Evolutionary conservation across 2,113 vertebrate species (phyloP), one percentile per base, ranked within the genome.

Genomic region (Megalops atlanticus): DNA sequence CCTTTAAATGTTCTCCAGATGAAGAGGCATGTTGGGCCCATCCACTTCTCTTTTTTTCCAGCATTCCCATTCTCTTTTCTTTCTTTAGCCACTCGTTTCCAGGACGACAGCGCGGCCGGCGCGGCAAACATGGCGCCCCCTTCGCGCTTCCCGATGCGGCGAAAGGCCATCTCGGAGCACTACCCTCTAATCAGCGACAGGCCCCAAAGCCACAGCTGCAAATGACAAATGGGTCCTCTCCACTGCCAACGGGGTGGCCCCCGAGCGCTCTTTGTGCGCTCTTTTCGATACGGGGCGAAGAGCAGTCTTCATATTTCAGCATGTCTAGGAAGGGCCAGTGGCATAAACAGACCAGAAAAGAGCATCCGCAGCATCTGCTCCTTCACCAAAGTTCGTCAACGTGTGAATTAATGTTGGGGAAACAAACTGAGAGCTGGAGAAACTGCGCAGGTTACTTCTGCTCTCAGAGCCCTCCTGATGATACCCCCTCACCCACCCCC

Each of bases 1-100:
- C 83, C 83, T 85, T 82, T 58, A 84, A 93, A 90, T 91, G 83
- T 86, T 83, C 85, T 91, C 85, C 87, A 92, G 89, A 90, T 89
- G 87, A 91, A 78, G 35, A 36, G 78, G 58, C 83, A 84, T 88
- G 86, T 90, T 77, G 45, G 69, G 86, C 79, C 81, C 82, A 86
- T 87, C 88, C 83, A 27, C 79, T 41, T 52, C 79, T 84, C 79
- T 85, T 80, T 87, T 77, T 81, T 54, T 47, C 45, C 40, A 24
- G n/a, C 83, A 79, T 78, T 86, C 81, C 85, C 84, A 76, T 76
- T 84, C 86, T 83, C 41, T 71, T 86, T 85, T 33, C 49, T 87
- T 82, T 81, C 64, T 49, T 27, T 80, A 33, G 77, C 64, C 52
- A n/a, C 39, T 27, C n/a, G 39, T 74, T 74, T 83, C 81, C 74